Base-by-base conservation (phyloP, 53 echinoderm and acorn worm genomes). In the Actinopyga echinites region DNA sequence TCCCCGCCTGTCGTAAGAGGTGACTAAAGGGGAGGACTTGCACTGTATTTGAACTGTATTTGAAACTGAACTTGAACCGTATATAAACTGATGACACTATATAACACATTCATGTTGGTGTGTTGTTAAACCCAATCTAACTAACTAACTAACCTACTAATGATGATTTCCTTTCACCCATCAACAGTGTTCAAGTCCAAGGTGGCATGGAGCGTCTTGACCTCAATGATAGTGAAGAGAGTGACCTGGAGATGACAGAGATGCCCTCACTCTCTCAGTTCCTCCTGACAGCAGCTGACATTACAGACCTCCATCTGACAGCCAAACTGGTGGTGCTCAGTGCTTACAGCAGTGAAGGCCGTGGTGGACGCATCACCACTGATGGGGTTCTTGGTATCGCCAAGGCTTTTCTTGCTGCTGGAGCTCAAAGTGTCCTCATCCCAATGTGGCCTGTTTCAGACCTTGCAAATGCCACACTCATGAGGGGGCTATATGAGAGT, bases 271-370 rank as follows among this genome's bases (percentile, higher is more conserved):
- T 99, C 49, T 88, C 92, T 19, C 92, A 99, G 57, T 95, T 99
- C 86, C 89, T 99, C 44, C 85, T 99, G 8, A 95, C 99, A 4
- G 99, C 99, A 23, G 99, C 99, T 24, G 99, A 99, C 65, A 92
- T 99, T 65, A 65, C 92, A 0, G 90, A 92, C 69, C 94, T 99
- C 53, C 92, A 85, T 20, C 94, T 99, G 53, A 90, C 99, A 1
- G 99, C 99, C 31, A 99, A 99, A 69, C 94, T 99, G 26, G 94
- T 99, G 21, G 92, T 99, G 78, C 91, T 99, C 64, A 95, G 94
- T 44, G 90, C 94, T 66, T 94, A 99, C 35, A 86, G 89, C 83
- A 86, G 82, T 43, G 92, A 94, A 66, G 83, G 86, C 4, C 94
- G 94, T 33, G 69, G 89, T 17, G 86, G 90, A 30, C 90, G 94